These are phyloP conservation scores for Ormyrus pomaceus DNA, from an alignment of 2,888 invertebrate species.

Conservation along the genomic window DNA sequence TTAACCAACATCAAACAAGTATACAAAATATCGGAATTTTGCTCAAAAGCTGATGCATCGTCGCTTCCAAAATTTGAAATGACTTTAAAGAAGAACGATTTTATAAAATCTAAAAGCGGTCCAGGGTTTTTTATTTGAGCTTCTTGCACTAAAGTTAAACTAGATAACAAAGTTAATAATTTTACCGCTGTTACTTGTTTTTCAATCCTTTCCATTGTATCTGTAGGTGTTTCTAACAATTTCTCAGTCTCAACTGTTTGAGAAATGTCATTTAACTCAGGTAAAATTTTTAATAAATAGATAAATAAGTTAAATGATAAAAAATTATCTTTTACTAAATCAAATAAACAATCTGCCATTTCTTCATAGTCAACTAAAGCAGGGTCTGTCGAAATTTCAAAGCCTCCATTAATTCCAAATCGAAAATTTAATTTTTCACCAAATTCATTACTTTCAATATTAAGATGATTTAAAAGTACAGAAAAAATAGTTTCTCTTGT, in stretches of 20 bases:
- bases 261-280: constrained; percentile 53
- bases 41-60: constrained; percentile 54
- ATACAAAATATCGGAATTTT: constrained; percentile 68
- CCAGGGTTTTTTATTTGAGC: constrained; percentile 70
- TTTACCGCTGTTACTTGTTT: constrained; percentile 68
- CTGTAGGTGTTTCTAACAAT: constrained; percentile 61
- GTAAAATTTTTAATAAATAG: constrained; percentile 73
- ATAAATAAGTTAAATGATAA: constrained; percentile 72
- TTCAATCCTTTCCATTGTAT: constrained; percentile 64
- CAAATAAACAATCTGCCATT: constrained; percentile 69
- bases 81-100: constrained; percentile 67
- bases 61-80: constrained; percentile 32
- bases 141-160: constrained; percentile 69
- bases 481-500: constrained; percentile 62
- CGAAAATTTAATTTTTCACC: constrained; percentile 64
- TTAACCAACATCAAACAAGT: constrained; percentile 73
- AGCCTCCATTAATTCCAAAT: constrained; percentile 67
- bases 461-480: constrained; percentile 63
- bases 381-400: constrained; percentile 65
- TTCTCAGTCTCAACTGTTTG: constrained; percentile 42
- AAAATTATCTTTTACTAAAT: constrained; percentile 67
- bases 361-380: constrained; percentile 65
- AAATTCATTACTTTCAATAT: constrained; percentile 64
- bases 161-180: constrained; percentile 71
- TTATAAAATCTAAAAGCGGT: constrained; percentile 70